Conservation (phyloP, 2,888 invertebrate genomes). For the Caenorhabditis zanzibari region DNA sequence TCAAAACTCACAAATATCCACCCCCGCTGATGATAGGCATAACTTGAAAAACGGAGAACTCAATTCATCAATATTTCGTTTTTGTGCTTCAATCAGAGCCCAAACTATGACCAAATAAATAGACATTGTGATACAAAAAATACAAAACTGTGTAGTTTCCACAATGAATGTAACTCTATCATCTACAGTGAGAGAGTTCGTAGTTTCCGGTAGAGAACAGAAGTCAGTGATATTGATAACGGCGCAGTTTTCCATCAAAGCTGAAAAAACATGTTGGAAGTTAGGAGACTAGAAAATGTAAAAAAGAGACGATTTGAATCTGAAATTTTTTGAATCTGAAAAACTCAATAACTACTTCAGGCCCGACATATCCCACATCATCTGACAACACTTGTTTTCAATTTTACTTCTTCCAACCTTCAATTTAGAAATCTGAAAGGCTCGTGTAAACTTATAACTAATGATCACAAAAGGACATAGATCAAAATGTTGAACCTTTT, state of each 20-base stretch:
- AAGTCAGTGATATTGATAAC: neutral
- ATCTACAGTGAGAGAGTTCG: constrained; percentile 43
- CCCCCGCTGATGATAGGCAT: constrained; percentile 43
- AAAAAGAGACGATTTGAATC: neutral
- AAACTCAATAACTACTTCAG: neutral
- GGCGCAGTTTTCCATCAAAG: neutral
- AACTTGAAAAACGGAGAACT: constrained; percentile 61
- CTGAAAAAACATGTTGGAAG: too few species aligned
- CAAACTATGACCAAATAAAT: constrained; percentile 46
- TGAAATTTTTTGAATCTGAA: too few species aligned
- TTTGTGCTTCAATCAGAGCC: constrained; percentile 49
- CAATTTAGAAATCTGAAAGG: neutral
- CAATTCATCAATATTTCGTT: constrained; percentile 39
- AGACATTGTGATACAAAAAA: constrained; percentile 52
- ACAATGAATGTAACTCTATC: constrained; percentile 30
- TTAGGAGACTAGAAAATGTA: neutral
- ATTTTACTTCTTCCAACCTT: neutral
- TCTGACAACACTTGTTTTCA: constrained; percentile 16
- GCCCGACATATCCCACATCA: neutral
- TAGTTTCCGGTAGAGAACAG: constrained; percentile 23
- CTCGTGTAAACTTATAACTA: neutral
- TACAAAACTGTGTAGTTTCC: constrained; percentile 41
- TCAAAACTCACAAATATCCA: constrained; percentile 60
- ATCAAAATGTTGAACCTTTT: constrained; percentile 29
- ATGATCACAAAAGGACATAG: constrained; percentile 7